Conservation (phyloP, 2,888 invertebrate species). For the Fragum sueziense region DNA sequence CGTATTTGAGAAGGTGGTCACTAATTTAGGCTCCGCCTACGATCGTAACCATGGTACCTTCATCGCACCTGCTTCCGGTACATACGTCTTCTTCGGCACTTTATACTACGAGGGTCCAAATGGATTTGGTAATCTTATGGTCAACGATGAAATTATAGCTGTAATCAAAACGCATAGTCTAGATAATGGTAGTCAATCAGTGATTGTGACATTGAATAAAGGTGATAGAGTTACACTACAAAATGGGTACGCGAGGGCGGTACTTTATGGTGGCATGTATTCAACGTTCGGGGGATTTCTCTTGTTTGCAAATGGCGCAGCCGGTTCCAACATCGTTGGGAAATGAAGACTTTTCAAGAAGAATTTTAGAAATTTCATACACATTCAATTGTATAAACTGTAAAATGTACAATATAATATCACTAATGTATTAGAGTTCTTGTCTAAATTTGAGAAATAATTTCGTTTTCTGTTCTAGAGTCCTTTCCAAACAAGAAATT, state of each 20-base stretch:
- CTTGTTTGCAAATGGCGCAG: neutral
- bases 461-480: no score
- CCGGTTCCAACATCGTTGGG: no score
- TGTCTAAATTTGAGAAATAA: no score
- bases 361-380: no score
- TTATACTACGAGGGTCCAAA: neutral
- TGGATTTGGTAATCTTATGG: neutral
- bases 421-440: no score
- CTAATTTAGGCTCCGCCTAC: conserved; percentile 17
- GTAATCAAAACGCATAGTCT: neutral
- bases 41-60: conserved; percentile 26
- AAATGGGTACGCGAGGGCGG: no score
- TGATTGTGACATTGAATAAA: neutral
- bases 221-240: neutral
- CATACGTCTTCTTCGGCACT: conserved; percentile 9
- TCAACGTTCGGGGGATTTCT: neutral
- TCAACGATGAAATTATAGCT: neutral
- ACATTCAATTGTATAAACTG: no score
- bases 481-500: no score
- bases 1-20: neutral
- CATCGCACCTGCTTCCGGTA: conserved; percentile 20
- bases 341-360: no score
- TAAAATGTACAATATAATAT: no score
- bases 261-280: neutral
- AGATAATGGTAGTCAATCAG: neutral